Conservation (phyloP, 2,888 invertebrate species). For the Merodon equestris region DNA sequence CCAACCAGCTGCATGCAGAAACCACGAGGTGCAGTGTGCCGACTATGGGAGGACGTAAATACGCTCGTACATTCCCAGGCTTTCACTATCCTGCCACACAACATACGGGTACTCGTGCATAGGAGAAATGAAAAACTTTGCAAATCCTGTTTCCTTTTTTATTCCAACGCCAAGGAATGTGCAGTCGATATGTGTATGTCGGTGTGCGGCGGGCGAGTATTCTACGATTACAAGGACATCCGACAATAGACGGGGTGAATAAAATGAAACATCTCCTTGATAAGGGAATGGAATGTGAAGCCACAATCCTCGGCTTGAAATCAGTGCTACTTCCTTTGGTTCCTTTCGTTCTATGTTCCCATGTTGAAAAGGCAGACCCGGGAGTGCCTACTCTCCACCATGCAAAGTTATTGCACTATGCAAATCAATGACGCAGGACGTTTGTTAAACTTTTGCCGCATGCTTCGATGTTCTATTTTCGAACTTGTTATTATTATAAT, state of each 20-base stretch:
- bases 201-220: not conserved
- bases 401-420: conserved; percentile 44
- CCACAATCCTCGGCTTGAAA: too few relatives aligned
- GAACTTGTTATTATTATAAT: not conserved
- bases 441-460: conserved; percentile 43
- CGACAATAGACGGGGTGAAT: conserved; percentile 16
- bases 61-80: too few relatives aligned
- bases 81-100: too few relatives aligned
- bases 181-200: not conserved
- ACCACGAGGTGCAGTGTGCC: too few relatives aligned
- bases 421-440: conserved; percentile 63
- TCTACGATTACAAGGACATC: conserved; percentile 34
- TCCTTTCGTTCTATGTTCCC: too few relatives aligned
- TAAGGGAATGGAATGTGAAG: conserved; percentile 26
- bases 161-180: conserved; percentile 42
- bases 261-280: conserved; percentile 46
- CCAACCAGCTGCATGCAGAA: too few relatives aligned
- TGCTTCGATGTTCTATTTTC: conserved; percentile 6
- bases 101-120: too few relatives aligned
- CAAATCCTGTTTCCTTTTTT: conserved; percentile 27
- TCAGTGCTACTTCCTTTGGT: too few relatives aligned
- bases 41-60: too few relatives aligned
- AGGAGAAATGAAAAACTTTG: not conserved
- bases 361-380: too few relatives aligned
- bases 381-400: too few relatives aligned